These are phyloP conservation scores for Lomographa bimaculata DNA, from an alignment of 2,888 invertebrate genomes.

Conservation along the genomic window DNA sequence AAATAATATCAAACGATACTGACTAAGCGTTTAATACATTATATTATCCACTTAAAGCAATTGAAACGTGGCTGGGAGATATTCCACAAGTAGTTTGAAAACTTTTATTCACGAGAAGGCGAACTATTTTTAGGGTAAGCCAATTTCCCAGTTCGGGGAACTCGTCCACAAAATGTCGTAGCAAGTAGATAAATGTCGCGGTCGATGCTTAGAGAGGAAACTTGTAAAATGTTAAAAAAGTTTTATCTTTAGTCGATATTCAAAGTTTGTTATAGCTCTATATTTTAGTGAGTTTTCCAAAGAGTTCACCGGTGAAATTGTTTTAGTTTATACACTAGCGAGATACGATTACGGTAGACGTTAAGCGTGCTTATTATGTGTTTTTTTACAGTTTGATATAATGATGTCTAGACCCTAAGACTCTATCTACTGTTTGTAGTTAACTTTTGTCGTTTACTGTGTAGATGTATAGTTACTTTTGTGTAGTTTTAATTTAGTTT, in stretches of 20 bases:
- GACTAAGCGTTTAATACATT: conserved; percentile 12
- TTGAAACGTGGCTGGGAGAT: conserved; percentile 21
- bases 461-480: too few species aligned
- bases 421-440: too few species aligned
- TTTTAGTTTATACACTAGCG: conserved; percentile 1
- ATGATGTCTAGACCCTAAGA: too few species aligned
- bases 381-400: too few species aligned
- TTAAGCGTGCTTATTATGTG: too few species aligned
- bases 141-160: conserved; percentile 29
- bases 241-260: conserved; percentile 14
- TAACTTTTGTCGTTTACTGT: too few species aligned
- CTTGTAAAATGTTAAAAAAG: conserved; percentile 24
- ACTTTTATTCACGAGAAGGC: conserved; percentile 25
- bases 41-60: conserved; percentile 25
- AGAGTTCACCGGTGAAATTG: neutral
- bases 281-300: conserved; percentile 2
- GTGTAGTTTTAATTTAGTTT: too few species aligned
- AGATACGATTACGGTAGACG: neutral
- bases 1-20: conserved; percentile 6
- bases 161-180: conserved; percentile 25
- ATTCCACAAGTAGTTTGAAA: conserved; percentile 27
- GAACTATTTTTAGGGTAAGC: conserved; percentile 30
- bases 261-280: conserved; percentile 5
- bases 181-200: conserved; percentile 25
- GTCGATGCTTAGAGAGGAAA: conserved; percentile 22